These are phyloP conservation scores for Pampusana beccarii DNA, from an alignment of 2,113 vertebrate genomes.

Conservation along the genomic window DNA sequence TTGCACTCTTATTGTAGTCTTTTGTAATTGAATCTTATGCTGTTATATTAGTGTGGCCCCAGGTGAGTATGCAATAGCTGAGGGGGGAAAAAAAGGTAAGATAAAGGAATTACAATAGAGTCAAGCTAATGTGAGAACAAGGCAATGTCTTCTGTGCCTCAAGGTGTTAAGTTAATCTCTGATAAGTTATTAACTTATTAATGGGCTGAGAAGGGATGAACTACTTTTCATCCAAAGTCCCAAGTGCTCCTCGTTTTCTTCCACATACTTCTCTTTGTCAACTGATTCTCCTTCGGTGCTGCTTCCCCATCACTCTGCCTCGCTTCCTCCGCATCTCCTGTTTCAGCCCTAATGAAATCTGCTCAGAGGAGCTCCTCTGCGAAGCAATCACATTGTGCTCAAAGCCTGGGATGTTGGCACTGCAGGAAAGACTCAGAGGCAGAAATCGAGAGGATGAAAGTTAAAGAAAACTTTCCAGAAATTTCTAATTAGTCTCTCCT, in stretches of 20 bases:
- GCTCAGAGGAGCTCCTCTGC: not conserved
- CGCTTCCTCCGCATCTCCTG: not conserved
- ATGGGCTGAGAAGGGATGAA: constrained; percentile 74
- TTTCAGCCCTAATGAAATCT: not conserved
- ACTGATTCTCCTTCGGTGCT: not conserved
- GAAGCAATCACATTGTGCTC: not conserved
- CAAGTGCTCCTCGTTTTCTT: constrained; percentile 60
- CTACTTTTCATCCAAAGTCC: constrained; percentile 73
- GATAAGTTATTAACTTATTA: constrained; percentile 80
- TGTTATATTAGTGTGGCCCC: constrained; percentile 72
- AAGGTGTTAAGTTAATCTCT: constrained; percentile 77
- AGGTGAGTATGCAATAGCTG: constrained; percentile 72
- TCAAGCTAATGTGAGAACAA: constrained; percentile 71
- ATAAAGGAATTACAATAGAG: constrained; percentile 78
- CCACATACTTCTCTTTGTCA: constrained; percentile 53
- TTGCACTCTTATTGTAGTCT: constrained; percentile 72
- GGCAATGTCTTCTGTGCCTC: constrained; percentile 72
- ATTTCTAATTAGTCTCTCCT: not conserved
- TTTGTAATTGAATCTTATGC: constrained; percentile 77
- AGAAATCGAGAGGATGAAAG: not conserved
- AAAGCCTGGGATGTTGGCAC: not conserved
- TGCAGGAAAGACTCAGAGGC: not conserved
- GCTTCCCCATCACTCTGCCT: not conserved
- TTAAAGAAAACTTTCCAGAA: not conserved
- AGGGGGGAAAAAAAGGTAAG: constrained; percentile 60